Evolutionary conservation across 1,140 invertebrate genomes (phyloP), one percentile per base, ranked within the genome.

Genomic region (Drosophila novamexicana): DNA sequence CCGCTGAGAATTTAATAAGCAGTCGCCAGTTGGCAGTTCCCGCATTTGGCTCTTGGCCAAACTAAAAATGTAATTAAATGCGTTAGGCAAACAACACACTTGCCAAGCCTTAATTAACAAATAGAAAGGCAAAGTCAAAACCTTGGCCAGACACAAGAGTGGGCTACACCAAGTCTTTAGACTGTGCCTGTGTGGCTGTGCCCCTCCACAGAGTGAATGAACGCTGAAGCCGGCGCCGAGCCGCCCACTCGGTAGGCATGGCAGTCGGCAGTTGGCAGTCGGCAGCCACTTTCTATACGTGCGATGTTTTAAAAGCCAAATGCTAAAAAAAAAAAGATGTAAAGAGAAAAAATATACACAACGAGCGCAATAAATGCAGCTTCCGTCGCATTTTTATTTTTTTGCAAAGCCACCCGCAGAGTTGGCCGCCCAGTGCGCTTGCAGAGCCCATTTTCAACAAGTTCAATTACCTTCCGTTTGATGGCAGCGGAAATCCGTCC

Each of bases 401-500:
- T 37, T 22, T 64, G 34, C 63, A 57, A 59, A 45, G 53, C 65
- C 71, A 65, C 82, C 83, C 65, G 79, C 83, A 82, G 82, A 69
- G 79, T 75, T 81, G 81, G 54, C 29, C 49, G 12, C 42, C 34
- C 44, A 22, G 29, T 40, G 22, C 58, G 16, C 40, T 42, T 32
- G 22, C 40, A 32, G 39, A 59, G 56, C 59, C 75, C 61, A 59
- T 72, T 86, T 84, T 89, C 86, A 91, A 91, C 85, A 91, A 92
- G 91, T 92, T 92, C 91, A 92, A 93, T 93, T 93, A 96, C 95
- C 95, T 94, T 91, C 95, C 94, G 91, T 95, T 95, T 80, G 94
- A 94, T 69, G 95, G 95, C 63, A 97, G 92, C 45, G 94, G 94
- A 91, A 96, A 96, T 64, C 96, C 97, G 92, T 97, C 97, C 71